Evolutionary conservation across 2,113 vertebrate genomes (phyloP).

Genomic region (Theristicus caerulescens): DNA sequence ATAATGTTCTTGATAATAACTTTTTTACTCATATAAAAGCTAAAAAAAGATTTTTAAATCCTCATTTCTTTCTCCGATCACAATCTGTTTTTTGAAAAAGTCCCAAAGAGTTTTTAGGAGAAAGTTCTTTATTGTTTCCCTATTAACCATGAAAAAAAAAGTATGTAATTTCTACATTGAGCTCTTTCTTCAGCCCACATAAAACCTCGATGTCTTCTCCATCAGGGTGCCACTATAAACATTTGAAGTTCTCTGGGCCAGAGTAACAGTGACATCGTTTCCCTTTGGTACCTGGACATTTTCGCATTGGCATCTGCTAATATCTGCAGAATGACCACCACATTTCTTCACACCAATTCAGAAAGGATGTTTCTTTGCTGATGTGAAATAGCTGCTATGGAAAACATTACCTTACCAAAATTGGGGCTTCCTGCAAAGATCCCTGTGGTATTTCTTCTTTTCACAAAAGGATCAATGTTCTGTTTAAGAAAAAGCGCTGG

Average conservation of each 20-base stretch:
- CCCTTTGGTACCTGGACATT: not conserved
- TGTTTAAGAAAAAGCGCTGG: not conserved
- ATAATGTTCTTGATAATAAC: not conserved
- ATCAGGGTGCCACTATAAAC: not conserved
- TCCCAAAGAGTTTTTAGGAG: not conserved
- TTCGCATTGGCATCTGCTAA: slow-evolving; percentile 9
- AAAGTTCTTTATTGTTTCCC: not conserved
- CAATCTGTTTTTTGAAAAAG: not conserved
- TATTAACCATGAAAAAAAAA: not conserved
- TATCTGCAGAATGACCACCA: not conserved
- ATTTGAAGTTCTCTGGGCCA: not conserved
- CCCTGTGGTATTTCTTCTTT: not conserved
- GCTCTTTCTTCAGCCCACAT: not conserved
- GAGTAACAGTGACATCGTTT: not conserved
- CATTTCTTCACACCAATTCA: slow-evolving; percentile 22
- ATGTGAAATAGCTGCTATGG: not conserved
- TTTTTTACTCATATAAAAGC: not conserved
- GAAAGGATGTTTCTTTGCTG: slow-evolving; percentile 1
- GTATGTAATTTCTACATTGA: not conserved
- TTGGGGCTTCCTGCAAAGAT: not conserved
- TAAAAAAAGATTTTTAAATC: not conserved
- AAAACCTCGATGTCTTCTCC: not conserved
- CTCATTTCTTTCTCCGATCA: not conserved
- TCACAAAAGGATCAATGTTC: slow-evolving; percentile 10
- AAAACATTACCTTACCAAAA: not conserved